A percentile compares a stretch with the other conserved stretches of the same genome.
Evolutionary conservation across 2,888 invertebrate genomes (phyloP).

Genomic region (Chrysolina haemoptera): DNA sequence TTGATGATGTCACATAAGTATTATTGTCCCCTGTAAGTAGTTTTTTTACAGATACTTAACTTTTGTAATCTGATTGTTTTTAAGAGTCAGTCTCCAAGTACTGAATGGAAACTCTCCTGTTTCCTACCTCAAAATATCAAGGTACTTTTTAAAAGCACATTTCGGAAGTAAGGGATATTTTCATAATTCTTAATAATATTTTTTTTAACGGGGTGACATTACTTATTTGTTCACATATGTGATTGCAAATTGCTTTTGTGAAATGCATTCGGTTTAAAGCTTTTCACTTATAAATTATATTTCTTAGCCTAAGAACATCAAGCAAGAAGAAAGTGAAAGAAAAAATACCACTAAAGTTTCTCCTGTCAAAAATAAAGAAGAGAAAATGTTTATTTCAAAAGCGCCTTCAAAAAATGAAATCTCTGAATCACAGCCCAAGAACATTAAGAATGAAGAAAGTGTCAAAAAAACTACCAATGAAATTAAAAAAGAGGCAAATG

Average conservation of each 20-base stretch:
- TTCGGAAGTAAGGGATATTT: no score
- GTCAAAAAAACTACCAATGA: not conserved
- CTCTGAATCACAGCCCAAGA: not conserved
- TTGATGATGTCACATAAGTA: no score
- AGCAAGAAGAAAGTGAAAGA: not conserved
- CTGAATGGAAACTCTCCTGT: no score
- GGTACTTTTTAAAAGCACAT: no score
- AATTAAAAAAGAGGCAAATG: not conserved
- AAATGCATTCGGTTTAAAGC: not conserved
- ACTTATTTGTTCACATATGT: no score
- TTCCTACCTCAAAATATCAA: no score
- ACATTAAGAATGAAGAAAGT: not conserved
- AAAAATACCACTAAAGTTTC: not conserved
- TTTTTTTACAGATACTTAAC: no score
- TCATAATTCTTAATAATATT: no score
- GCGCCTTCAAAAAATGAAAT: not conserved
- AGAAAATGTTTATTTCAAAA: not conserved
- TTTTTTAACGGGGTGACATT: no score
- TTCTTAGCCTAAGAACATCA: not conserved
- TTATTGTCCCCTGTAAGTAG: no score
- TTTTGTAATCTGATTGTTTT: no score
- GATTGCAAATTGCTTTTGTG: not conserved
- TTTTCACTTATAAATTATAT: not conserved
- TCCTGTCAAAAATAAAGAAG: not conserved
- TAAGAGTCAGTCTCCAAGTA: no score